A percentile compares a stretch with the other conserved stretches of the same genome.
phyloP scores from a whole-genome alignment of 2,797 vertebrate species.

The Fratercula arctica region DNA sequence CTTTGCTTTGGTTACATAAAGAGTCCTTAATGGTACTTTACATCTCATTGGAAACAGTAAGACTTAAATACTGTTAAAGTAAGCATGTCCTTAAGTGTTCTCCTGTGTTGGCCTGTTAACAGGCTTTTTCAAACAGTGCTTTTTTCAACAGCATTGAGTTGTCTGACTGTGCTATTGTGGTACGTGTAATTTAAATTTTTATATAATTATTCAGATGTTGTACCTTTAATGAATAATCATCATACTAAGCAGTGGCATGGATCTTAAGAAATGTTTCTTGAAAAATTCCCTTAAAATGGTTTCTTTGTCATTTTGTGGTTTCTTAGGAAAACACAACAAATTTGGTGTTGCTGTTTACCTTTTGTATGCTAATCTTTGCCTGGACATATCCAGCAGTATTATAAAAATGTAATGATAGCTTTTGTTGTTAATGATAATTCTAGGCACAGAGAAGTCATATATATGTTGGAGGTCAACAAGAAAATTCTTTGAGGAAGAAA shows the following conservation, averaged over 20 bases:
- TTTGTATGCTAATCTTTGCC: not conserved
- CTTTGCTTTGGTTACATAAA: not conserved
- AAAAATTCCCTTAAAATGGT: not conserved
- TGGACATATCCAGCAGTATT: not conserved
- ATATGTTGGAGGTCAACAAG: not conserved
- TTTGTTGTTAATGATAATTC: not conserved
- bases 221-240: not conserved
- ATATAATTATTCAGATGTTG: not conserved
- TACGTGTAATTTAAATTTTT: not conserved
- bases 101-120: not conserved
- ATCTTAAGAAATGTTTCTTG: not conserved
- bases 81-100: not conserved
- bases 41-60: not conserved
- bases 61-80: not conserved
- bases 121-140: not conserved
- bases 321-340: not conserved
- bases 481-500: not conserved
- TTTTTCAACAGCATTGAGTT: not conserved
- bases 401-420: not conserved
- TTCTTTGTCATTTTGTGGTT: not conserved
- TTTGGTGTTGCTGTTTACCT: not conserved
- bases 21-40: not conserved
- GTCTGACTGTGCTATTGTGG: not conserved
- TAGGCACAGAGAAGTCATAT: accelerated
- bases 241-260: not conserved